Conservation (phyloP, 2,113 vertebrate species). For the Notiomystis cincta region DNA sequence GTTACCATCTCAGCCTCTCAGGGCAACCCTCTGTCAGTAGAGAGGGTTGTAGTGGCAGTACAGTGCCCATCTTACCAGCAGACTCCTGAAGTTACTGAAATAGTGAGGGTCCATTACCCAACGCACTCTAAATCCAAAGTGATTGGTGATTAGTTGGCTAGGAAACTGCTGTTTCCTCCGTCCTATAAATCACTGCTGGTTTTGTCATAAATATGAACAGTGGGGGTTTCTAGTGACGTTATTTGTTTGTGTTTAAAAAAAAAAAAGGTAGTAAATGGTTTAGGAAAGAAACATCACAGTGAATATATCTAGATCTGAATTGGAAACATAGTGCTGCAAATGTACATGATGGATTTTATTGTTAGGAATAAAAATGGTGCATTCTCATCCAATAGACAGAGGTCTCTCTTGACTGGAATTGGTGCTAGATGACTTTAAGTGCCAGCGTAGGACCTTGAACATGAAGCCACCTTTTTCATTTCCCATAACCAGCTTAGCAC, state of each 20-base stretch:
- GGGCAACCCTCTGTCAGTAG: background rate
- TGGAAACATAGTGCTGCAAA: background rate
- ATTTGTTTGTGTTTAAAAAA: background rate
- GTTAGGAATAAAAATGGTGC: background rate
- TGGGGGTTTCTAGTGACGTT: background rate
- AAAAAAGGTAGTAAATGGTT: background rate
- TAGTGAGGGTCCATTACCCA: background rate
- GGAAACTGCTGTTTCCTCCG: background rate
- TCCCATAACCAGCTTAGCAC: background rate
- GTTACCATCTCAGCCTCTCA: background rate
- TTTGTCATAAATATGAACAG: background rate
- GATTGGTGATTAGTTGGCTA: background rate
- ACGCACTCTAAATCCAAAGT: background rate
- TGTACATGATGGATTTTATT: background rate
- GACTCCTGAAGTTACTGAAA: background rate
- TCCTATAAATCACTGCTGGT: background rate
- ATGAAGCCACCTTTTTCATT: background rate
- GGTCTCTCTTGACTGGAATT: background rate
- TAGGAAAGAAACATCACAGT: background rate
- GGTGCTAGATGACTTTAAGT: background rate
- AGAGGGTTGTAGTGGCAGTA: background rate
- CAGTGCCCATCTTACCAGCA: background rate
- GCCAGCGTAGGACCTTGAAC: background rate
- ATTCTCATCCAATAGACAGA: background rate
- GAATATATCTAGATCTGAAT: background rate